Base-by-base conservation (phyloP, 2,797 vertebrate species). In the Anguilla megastoma region DNA sequence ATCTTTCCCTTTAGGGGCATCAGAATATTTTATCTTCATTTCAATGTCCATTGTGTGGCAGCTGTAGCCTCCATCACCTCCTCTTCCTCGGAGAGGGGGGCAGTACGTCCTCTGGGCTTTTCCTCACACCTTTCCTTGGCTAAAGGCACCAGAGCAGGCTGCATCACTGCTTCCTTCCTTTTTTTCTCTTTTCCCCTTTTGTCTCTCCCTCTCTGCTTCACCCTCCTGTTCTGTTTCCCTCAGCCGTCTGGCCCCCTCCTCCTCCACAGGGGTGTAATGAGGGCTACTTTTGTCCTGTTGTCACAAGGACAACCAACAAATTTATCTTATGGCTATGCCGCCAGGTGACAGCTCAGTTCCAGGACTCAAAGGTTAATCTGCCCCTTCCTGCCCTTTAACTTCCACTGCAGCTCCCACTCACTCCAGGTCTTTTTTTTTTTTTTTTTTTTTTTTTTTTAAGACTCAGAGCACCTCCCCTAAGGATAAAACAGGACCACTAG, bases 321-420 rank as follows among this genome's bases (percentile, higher is more conserved):
- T 82, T 45, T 36, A 82, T 82, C 36, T 82, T 50, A 82, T 50
- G 63, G 24, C 63, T 27, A 27, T 48, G 36, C 33, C 24, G 33
- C 79, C 36, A 10, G 36, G 48, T 82, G 79, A 33, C 30, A 82
- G 36, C 63, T n/a, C 24, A 69, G 63, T 27, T 8, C n/a, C 63
- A n/a, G 63, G 63, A 69, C 63, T 69, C 63, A 69, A 69, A 69
- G 63, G 63, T 69, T 69, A 69, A 69, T n/a, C 63, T 27, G n/a
- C 63, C 63, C 5, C 63, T 69, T 24, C n/a, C 24, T 69, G 56
- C 56, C 56, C 56, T 58, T 58, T 58, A 58, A 16, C 56, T 58
- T 18, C 56, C 16, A 58, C 14, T 14, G 12, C 54, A 14, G 9
- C 54, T 56, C 54, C 54, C 14, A 24, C 21, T 24, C 3, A 66